Evolutionary conservation across 2,797 vertebrate genomes (phyloP).

Genomic region (Epinephelus coioides): DNA sequence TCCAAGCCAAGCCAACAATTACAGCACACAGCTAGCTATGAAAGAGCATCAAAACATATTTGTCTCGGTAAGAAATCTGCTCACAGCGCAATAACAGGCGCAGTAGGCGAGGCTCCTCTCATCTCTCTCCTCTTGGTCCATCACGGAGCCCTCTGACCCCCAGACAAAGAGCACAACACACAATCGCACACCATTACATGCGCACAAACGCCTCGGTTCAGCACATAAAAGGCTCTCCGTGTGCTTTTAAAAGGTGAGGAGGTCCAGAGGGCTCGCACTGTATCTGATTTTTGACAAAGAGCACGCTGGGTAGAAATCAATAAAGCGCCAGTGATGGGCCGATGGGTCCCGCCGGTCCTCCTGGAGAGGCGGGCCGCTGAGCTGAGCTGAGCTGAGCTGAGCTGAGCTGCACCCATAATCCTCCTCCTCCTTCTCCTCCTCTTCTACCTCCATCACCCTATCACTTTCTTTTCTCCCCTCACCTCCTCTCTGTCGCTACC

Average conservation of each 20-base stretch:
- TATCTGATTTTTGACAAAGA: slow-evolving; percentile 99
- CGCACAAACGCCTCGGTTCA: slow-evolving; percentile 63
- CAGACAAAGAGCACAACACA: slow-evolving; percentile 73
- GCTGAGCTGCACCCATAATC: slow-evolving; percentile 65
- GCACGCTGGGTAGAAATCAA: slow-evolving; percentile 96
- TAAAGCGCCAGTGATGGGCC: slow-evolving; percentile 89
- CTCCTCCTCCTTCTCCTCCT: slow-evolving; percentile 63
- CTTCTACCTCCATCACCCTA: slow-evolving; percentile 45
- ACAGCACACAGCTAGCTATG: background rate
- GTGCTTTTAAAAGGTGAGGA: slow-evolving; percentile 97
- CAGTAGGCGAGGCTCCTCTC: slow-evolving; percentile 49
- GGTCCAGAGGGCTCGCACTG: slow-evolving; percentile 93
- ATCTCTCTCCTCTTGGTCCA: slow-evolving; percentile 62
- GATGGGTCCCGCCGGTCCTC: slow-evolving; percentile 74
- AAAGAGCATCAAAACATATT: slow-evolving; percentile 66
- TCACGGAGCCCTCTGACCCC: slow-evolving; percentile 69
- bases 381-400: slow-evolving; percentile 50
- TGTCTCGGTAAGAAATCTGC: slow-evolving; percentile 69
- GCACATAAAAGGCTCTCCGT: slow-evolving; percentile 91
- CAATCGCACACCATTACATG: slow-evolving; percentile 65
- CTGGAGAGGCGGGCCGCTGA: slow-evolving; percentile 63
- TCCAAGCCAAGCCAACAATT: slow-evolving; percentile 35
- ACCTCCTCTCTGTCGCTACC: slow-evolving; percentile 36
- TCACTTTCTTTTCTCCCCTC: slow-evolving; percentile 44
- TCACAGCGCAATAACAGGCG: slow-evolving; percentile 57